Evolutionary conservation across 2,113 vertebrate species (phyloP).

Genomic region (Eurypyga helias): DNA sequence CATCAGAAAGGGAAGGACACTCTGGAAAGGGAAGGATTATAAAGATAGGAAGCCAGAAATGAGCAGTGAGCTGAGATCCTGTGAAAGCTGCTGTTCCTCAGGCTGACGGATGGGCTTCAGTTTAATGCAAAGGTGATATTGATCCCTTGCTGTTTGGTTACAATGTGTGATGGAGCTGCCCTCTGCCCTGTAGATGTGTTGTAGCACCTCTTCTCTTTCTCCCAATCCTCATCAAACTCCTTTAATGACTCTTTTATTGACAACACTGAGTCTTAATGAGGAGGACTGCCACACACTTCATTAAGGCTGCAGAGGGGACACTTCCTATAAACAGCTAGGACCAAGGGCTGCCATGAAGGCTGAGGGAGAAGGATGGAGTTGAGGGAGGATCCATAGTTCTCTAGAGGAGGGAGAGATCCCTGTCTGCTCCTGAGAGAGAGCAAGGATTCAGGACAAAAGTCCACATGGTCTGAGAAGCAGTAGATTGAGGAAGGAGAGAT

Average conservation of each 20-base stretch:
- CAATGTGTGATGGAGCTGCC: slow-evolving; percentile 55
- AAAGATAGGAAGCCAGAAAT: neutral
- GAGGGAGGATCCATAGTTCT: neutral
- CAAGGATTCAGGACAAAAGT: neutral
- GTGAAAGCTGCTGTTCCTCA: slow-evolving; percentile 26
- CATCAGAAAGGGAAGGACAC: neutral
- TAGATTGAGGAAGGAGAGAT: neutral
- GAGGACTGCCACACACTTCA: slow-evolving; percentile 75
- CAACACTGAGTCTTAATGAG: slow-evolving; percentile 76
- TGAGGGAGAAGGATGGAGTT: neutral
- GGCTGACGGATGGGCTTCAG: slow-evolving; percentile 63
- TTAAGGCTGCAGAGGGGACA: slow-evolving; percentile 65
- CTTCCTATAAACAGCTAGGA: neutral
- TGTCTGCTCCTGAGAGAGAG: neutral
- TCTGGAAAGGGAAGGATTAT: neutral
- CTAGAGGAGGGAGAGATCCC: neutral
- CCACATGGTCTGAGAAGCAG: neutral
- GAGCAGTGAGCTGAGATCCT: slow-evolving; percentile 29
- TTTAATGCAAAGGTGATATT: slow-evolving; percentile 69
- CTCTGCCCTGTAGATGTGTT: slow-evolving; percentile 67
- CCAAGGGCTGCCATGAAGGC: slow-evolving; percentile 1
- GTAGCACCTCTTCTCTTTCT: slow-evolving; percentile 44
- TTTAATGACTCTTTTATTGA: slow-evolving; percentile 84
- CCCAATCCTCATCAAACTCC: slow-evolving; percentile 72
- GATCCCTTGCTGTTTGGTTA: slow-evolving; percentile 67